These are phyloP conservation scores for Abramis brama DNA, from an alignment of 2,113 vertebrate genomes.

Conservation along the genomic window DNA sequence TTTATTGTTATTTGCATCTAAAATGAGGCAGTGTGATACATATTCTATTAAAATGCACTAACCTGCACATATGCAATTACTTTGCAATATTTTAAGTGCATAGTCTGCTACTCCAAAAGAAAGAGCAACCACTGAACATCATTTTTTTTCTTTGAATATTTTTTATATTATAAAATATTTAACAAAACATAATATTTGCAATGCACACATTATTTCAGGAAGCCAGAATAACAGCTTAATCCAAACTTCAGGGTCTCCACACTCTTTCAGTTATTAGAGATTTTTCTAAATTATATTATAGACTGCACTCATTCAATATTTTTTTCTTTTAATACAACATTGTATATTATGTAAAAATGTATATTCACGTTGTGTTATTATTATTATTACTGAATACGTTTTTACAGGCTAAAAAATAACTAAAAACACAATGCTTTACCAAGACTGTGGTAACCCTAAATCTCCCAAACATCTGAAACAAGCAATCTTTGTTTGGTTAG, in stretches of 20 bases:
- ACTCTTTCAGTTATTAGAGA: not conserved
- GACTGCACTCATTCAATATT: not conserved
- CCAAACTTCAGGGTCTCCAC: not conserved
- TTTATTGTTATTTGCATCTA: slow-evolving; percentile 1
- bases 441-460: not conserved
- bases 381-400: too few species aligned
- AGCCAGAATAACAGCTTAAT: not conserved
- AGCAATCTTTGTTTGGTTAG: not conserved
- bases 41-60: slow-evolving; percentile 18
- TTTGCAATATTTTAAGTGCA: not conserved
- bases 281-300: not conserved
- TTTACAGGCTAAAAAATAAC: too few species aligned
- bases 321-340: too few species aligned
- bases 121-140: not conserved
- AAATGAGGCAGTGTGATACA: not conserved
- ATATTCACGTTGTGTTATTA: too few species aligned
- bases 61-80: slow-evolving; percentile 18
- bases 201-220: not conserved
- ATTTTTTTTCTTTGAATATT: not conserved
- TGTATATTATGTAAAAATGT: too few species aligned
- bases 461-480: too few species aligned
- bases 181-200: slow-evolving; percentile 1
- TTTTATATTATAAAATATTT: too few species aligned
- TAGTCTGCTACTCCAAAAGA: not conserved
- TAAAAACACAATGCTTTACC: too few species aligned